Percentiles rank a stretch among this genome's conserved stretches.
Conservation (phyloP, 2,888 invertebrate genomes). For the Anthoptus insignis region DNA sequence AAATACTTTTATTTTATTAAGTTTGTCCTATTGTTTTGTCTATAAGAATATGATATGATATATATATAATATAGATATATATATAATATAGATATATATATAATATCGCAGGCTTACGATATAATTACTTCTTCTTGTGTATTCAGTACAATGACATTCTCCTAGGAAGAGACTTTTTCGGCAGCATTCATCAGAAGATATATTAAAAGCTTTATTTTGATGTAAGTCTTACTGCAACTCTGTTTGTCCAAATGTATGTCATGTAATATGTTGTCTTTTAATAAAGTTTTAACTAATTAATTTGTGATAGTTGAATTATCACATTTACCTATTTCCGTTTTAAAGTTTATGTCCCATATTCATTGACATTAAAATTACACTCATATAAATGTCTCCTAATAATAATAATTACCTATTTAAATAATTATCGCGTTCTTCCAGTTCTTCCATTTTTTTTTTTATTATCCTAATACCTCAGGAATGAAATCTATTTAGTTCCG, state of each 20-base stretch:
- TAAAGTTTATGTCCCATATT: neutral
- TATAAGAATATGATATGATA: too few relatives aligned
- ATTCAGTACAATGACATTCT: constrained; percentile 81
- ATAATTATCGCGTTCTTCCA: too few relatives aligned
- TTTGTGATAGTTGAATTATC: neutral
- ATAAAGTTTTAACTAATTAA: neutral
- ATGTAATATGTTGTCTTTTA: constrained; percentile 11
- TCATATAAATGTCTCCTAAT: neutral
- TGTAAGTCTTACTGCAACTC: constrained; percentile 58
- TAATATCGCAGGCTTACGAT: too few relatives aligned
- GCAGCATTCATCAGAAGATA: constrained; percentile 74
- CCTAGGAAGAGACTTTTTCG: constrained; percentile 74
- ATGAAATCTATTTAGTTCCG: neutral
- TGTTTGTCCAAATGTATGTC: constrained; percentile 13
- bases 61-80: too few relatives aligned
- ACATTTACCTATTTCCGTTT: neutral
- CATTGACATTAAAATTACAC: neutral
- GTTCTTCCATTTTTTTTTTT: neutral
- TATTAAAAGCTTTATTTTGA: constrained; percentile 59
- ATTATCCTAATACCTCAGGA: neutral
- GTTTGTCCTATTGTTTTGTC: too few relatives aligned
- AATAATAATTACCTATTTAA: too few relatives aligned
- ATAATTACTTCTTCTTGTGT: constrained; percentile 36
- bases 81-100: too few relatives aligned
- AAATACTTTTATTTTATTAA: too few relatives aligned